Conservation (phyloP, 1,140 invertebrate species). For the Oryctes rhinoceros region DNA sequence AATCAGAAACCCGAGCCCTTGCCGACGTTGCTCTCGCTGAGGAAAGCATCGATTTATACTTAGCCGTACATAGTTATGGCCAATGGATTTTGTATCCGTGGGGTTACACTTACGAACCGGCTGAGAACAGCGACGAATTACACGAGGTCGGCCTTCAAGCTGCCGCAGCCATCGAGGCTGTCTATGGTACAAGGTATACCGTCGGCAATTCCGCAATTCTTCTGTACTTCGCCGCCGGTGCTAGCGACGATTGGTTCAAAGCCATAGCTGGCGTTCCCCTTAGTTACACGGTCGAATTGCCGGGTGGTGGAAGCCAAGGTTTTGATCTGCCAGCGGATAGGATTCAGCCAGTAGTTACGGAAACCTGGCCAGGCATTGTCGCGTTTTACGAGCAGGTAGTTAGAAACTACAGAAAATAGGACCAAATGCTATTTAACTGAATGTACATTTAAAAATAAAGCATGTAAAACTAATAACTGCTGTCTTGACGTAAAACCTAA, state of each 20-base stretch:
- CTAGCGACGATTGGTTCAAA: conserved; percentile 73
- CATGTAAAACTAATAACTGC: neutral
- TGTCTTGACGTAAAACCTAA: no score
- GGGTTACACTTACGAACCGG: conserved; percentile 65
- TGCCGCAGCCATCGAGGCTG: conserved; percentile 67
- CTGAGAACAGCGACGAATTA: conserved; percentile 40
- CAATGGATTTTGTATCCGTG: conserved; percentile 78
- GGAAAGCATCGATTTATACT: conserved; percentile 68
- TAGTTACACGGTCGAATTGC: conserved; percentile 74
- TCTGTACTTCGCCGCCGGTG: conserved; percentile 64
- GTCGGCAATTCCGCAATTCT: conserved; percentile 75
- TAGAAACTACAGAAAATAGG: neutral
- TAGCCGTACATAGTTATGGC: conserved; percentile 81
- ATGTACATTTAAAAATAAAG: neutral
- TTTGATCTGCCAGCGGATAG: conserved; percentile 76
- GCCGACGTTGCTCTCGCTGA: conserved; percentile 64
- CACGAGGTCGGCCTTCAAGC: conserved; percentile 14
- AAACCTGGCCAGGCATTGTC: conserved; percentile 78
- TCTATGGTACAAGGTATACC: conserved; percentile 72
- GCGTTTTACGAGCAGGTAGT: neutral
- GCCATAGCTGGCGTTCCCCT: conserved; percentile 68
- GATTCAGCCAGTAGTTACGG: conserved; percentile 75
- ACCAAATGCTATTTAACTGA: neutral
- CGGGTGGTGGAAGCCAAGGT: conserved; percentile 73
- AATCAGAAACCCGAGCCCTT: conserved; percentile 73